A percentile compares a stretch with the other conserved stretches of the same genome.
phyloP scores from a whole-genome alignment of 2,113 vertebrate species.

The Ctenomys sociabilis region DNA sequence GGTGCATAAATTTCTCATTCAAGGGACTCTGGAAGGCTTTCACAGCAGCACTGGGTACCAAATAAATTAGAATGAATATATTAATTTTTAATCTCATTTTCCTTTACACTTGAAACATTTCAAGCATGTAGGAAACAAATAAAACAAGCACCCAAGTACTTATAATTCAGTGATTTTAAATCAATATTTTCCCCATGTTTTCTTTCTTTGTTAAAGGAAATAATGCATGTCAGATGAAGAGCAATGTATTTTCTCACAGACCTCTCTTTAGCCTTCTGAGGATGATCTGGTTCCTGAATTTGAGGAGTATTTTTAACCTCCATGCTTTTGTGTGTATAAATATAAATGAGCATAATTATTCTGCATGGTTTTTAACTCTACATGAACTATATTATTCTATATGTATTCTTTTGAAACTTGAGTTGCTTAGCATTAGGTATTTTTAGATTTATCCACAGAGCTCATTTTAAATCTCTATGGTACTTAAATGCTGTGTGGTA shows the following conservation, averaged over 20 bases:
- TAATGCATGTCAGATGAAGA: background rate
- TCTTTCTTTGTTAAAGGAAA: background rate
- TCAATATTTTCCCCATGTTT: background rate
- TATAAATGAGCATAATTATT: background rate
- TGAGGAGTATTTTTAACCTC: background rate
- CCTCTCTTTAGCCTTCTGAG: background rate
- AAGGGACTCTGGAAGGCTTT: background rate
- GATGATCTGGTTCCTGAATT: background rate
- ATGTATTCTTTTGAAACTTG: slow-evolving; percentile 12
- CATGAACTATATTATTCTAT: background rate
- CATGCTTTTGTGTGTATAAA: background rate
- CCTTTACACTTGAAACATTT: slow-evolving; percentile 12
- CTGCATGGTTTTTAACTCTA: background rate
- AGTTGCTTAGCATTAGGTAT: background rate
- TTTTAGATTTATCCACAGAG: background rate
- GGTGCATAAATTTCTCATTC: background rate
- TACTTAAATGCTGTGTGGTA: background rate
- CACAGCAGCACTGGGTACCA: background rate
- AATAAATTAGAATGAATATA: background rate
- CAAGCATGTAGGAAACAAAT: background rate
- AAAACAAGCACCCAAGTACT: background rate
- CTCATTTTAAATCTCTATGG: background rate
- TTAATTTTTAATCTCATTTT: background rate
- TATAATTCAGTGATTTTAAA: background rate
- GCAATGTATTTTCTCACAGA: accelerated